These are phyloP conservation scores for Leucopsar rothschildi DNA, from an alignment of 2,113 vertebrate genomes.

Conservation along the genomic window DNA sequence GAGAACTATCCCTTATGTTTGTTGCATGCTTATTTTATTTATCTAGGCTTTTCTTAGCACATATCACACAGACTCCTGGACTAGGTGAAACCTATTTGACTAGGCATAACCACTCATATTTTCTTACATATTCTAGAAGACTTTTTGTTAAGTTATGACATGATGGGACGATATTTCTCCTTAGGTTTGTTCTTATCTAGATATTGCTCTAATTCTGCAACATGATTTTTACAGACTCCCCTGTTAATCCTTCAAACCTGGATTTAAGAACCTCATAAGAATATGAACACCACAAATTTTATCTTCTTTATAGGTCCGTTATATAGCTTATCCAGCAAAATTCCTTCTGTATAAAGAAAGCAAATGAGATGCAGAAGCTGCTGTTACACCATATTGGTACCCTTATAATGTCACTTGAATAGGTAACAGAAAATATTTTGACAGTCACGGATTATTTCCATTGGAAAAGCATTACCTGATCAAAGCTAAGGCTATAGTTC, in stretches of 20 bases:
- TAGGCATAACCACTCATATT: background rate
- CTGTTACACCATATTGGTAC: background rate
- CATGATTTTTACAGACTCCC: background rate
- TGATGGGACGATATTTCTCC: background rate
- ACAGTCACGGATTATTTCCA: background rate
- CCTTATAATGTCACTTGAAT: background rate
- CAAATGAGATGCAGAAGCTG: background rate
- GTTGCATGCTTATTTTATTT: background rate
- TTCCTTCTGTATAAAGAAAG: background rate
- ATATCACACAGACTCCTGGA: background rate
- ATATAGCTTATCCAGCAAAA: background rate
- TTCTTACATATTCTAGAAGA: background rate
- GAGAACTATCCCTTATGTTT: background rate
- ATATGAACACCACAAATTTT: background rate
- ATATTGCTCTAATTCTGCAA: background rate
- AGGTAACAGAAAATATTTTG: background rate
- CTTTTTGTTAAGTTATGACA: background rate
- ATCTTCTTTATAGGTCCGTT: background rate
- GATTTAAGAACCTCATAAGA: background rate
- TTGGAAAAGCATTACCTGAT: background rate
- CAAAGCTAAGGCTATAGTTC: background rate
- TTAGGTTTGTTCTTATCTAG: background rate
- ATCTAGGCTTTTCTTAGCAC: background rate
- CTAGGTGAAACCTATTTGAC: background rate
- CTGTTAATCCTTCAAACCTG: background rate